Percentiles rank a stretch among this genome's conserved stretches.
Evolutionary conservation across 2,797 vertebrate species (phyloP).

Genomic region (Bryconaethiops microstoma): DNA sequence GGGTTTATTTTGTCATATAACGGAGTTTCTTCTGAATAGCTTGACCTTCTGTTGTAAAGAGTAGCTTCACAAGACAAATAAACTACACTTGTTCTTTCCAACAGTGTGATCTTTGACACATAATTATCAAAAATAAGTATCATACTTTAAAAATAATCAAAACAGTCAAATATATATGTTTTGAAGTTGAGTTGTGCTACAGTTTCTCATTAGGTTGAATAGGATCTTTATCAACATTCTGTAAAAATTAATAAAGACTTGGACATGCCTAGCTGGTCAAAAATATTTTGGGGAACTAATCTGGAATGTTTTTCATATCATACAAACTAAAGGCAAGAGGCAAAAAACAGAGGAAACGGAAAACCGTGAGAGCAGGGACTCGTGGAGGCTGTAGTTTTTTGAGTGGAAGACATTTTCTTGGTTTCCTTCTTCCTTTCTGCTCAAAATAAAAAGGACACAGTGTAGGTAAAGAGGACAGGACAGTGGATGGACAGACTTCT

Average conservation of each 20-base stretch:
- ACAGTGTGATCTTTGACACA: no score
- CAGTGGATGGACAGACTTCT: constrained; percentile 57
- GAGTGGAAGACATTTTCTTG: constrained; percentile 72
- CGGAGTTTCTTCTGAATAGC: no score
- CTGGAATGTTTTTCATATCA: background rate
- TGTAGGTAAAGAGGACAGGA: constrained; percentile 64
- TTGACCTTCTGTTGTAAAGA: no score
- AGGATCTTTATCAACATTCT: background rate
- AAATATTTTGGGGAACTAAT: background rate
- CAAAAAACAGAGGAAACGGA: constrained; percentile 34
- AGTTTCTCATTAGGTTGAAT: background rate
- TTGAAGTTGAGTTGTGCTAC: background rate
- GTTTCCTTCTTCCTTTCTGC: constrained; percentile 54
- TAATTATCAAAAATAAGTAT: no score
- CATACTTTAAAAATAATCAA: no score
- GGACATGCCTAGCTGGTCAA: background rate
- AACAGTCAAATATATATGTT: no score
- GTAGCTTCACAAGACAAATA: no score
- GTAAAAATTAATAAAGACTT: background rate
- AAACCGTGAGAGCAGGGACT: constrained; percentile 42
- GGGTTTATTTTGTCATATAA: no score
- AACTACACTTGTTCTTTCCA: no score
- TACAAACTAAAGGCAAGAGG: constrained; percentile 40
- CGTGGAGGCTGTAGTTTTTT: constrained; percentile 46
- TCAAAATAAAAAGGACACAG: constrained; percentile 67